Base-by-base conservation (phyloP, 2,113 vertebrate genomes). In the Cheirogaleus medius region DNA sequence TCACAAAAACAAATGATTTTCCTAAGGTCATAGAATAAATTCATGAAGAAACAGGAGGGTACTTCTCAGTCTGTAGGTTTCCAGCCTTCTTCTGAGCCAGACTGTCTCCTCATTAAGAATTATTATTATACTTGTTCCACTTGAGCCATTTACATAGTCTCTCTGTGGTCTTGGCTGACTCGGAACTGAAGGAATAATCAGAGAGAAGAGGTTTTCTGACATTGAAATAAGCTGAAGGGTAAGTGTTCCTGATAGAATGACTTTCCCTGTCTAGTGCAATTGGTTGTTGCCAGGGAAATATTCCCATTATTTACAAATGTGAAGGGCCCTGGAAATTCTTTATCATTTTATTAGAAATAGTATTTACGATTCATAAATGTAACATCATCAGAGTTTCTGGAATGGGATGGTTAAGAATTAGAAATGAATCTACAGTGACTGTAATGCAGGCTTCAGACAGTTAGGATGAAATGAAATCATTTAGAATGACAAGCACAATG, bases 151-250 rank as follows among this genome's bases (percentile, higher is more conserved):
- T 94, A 56, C 42, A 95, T 96, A 86, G 47, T 83, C 9, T 69
- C 73, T 97, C 52, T 83, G 73, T 95, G 91, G 93, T 94, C 86
- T 95, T 64, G 82, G 66, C 94, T 97, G 84, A 93, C 90, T 96
- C 94, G 18, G 66, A 98, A 95, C 39, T 86, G 25, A 91, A 74
- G 87, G 54, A 97, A 97, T 60, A 93, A 93, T 97, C 64, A 91
- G n/a, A 98, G 60, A 18, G 82, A 97, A 97, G 92, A 95, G 54
- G 18, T 17, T 96, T 98, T 90, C 86, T 97, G 66, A 96, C 96
- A 54, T 84, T 78, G 73, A 96, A 92, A 32, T 96, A n/a, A 91
- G 20, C 68, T 93, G 10, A 85, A 78, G 90, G 52, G n/a, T 64
- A 81, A 10, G 52, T 0, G 1, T 84, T 77, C 20, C 47, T 25